Evolutionary conservation across 2,888 invertebrate genomes (phyloP).

Genomic region (Alitta virens): DNA sequence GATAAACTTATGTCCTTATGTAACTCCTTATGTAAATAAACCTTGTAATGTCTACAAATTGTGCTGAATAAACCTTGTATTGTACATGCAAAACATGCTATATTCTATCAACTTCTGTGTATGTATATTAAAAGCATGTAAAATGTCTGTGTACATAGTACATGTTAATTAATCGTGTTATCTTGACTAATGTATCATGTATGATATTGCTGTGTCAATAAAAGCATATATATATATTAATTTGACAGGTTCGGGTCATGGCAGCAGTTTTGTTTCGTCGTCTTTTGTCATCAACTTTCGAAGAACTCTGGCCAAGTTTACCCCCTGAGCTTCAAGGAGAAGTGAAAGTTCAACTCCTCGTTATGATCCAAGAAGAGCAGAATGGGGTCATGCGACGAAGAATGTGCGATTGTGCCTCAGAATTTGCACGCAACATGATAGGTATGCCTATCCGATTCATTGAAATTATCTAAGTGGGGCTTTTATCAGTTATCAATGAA

Average conservation of each 20-base stretch:
- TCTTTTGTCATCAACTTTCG: constrained; percentile 79
- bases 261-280: constrained; percentile 92
- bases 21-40: too few species aligned
- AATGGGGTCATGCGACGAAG: constrained; percentile 77
- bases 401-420: constrained; percentile 94
- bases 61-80: too few species aligned
- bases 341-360: constrained; percentile 81
- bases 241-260: constrained; percentile 71
- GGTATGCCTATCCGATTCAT: too few species aligned
- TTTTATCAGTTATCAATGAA: too few species aligned
- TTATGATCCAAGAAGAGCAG: constrained; percentile 78
- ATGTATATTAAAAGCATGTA: neutral
- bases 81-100: neutral
- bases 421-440: constrained; percentile 77
- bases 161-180: neutral
- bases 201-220: too few species aligned
- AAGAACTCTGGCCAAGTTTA: constrained; percentile 87
- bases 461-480: too few species aligned
- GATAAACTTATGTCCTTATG: too few species aligned
- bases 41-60: too few species aligned
- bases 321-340: constrained; percentile 79
- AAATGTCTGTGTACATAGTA: neutral
- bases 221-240: too few species aligned
- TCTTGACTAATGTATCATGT: too few species aligned
- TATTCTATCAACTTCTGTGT: neutral